Base-by-base conservation (phyloP, 2,888 invertebrate genomes). In the Andrena minutula region DNA sequence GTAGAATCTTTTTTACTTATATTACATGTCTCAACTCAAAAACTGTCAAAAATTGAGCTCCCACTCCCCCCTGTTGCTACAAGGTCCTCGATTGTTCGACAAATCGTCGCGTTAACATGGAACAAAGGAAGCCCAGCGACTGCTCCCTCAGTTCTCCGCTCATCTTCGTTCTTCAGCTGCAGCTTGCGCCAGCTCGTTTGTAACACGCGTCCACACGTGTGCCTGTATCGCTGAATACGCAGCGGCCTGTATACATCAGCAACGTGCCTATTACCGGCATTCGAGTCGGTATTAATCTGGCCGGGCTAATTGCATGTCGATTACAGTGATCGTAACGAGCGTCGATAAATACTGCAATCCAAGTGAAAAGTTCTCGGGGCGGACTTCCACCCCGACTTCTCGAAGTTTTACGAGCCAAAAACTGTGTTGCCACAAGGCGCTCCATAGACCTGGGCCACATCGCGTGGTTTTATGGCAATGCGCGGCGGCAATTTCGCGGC, bases 321-420 rank as follows among this genome's bases (percentile, higher is more conserved):
- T 88, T 88, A 86, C 88, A 88, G 86, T 81, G 83, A 87, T 88
- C 88, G 88, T 83, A 88, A 88, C 83, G 82, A 86, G 85, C 60
- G 70, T 23, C 88, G 86, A 88, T 88, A 88, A 88, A 88, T 85
- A 83, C 85, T 79, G 82, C 75, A 82, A 85, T 86, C 85, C 85
- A 76, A 83, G 82, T 78, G 85, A 85, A 86, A 86, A 86, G 85
- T 86, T 87, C 72, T 74, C 76, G 79, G 70, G 60, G 79, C 76
- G 41, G 75, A 71, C 77, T 72, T 74, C 63, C 74, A 60, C 65
- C 35, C 49, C 30, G 61, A 20, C 26, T 30, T 28, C 47, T 7
- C 30, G 0, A 26, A 64, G 68, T 53, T 74, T 74, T 81, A 80
- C 64, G 72, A 49, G 66, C 63, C 80, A 66, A 80, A 80, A 79